Conservation (phyloP, 2,797 vertebrate genomes). For the Scomberomorus guttatus region DNA sequence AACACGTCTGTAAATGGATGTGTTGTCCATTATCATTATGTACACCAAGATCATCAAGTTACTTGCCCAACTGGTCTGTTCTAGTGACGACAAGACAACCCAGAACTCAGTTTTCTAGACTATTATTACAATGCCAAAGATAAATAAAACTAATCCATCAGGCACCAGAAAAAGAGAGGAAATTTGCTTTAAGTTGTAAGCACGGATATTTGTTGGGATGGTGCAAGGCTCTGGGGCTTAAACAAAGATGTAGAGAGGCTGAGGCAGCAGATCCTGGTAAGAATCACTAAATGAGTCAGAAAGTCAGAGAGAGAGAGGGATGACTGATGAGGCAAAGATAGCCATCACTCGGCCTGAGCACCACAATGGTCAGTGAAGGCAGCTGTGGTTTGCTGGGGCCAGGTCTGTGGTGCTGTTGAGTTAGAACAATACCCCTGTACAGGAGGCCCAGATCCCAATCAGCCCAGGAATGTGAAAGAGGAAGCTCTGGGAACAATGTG, state of each 20-base stretch:
- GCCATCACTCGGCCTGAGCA: constrained; percentile 60
- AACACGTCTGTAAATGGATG: background rate
- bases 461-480: constrained; percentile 88
- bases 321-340: constrained; percentile 70
- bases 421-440: constrained; percentile 79
- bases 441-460: constrained; percentile 85
- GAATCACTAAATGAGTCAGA: constrained; percentile 58
- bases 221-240: constrained; percentile 15
- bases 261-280: constrained; percentile 49
- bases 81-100: background rate
- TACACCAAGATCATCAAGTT: background rate
- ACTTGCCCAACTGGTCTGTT: background rate
- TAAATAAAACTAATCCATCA: background rate
- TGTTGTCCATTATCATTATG: background rate
- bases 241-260: constrained; percentile 50
- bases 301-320: constrained; percentile 36
- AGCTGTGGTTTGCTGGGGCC: constrained; percentile 71
- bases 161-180: background rate
- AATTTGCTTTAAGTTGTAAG: constrained; percentile 6
- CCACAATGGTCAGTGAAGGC: constrained; percentile 76
- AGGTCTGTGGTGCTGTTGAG: constrained; percentile 71
- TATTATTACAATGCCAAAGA: background rate
- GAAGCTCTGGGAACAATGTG: constrained; percentile 86
- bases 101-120: background rate
- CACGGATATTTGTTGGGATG: constrained; percentile 2